A percentile compares a stretch with the other conserved stretches of the same genome.
Conservation (phyloP, 2,888 invertebrate species). For the Drosophila fulvimacula region DNA sequence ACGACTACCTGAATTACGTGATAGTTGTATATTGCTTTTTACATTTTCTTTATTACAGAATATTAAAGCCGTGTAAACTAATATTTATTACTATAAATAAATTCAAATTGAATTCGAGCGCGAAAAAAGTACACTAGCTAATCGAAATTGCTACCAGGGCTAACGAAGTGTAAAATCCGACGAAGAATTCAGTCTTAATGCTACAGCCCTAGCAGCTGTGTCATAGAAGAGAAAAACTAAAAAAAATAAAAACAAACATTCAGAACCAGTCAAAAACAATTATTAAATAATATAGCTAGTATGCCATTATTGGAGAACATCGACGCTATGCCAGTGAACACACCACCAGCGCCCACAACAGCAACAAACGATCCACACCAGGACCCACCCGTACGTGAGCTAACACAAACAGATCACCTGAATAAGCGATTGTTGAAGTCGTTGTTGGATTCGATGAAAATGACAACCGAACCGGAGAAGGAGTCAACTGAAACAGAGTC, state of each 20-base stretch:
- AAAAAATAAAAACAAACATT: background rate
- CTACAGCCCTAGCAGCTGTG: constrained; percentile 25
- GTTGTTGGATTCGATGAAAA: constrained; percentile 77
- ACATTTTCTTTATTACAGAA: background rate
- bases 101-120: constrained; percentile 60
- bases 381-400: constrained; percentile 63
- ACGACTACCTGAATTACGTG: background rate
- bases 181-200: background rate
- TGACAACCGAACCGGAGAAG: constrained; percentile 27
- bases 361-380: constrained; percentile 42
- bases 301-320: constrained; percentile 78
- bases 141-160: constrained; percentile 25
- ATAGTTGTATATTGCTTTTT: background rate
- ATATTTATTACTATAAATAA: background rate
- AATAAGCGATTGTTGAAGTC: constrained; percentile 80
- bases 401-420: constrained; percentile 82
- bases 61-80: background rate
- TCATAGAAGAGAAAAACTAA: constrained; percentile 17
- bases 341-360: constrained; percentile 37
- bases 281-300: constrained; percentile 7
- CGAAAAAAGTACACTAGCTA: constrained; percentile 15
- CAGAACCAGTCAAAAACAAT: background rate
- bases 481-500: constrained; percentile 46
- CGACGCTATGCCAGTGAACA: constrained; percentile 47
- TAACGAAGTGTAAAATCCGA: background rate